Evolutionary conservation across 2,888 invertebrate genomes (phyloP).

Genomic region (Tetragonisca angustula): DNA sequence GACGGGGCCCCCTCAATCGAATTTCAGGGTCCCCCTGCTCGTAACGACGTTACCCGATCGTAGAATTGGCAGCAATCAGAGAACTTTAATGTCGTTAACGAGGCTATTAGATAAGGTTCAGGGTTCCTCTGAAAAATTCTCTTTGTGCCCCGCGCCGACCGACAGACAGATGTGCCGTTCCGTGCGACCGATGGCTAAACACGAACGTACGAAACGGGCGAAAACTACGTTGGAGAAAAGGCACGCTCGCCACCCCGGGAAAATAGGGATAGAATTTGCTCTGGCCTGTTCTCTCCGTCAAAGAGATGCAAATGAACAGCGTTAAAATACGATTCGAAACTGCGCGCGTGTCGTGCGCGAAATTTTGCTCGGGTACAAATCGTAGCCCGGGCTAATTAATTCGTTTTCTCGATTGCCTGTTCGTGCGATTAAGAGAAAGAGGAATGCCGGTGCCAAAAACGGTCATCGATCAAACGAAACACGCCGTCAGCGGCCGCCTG

Average conservation of each 20-base stretch:
- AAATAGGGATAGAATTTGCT: background rate
- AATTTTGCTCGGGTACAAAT: background rate
- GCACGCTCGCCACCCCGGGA: background rate
- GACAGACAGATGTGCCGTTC: conserved; percentile 38
- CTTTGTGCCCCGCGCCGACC: conserved; percentile 46
- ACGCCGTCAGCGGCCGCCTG: conserved; percentile 3
- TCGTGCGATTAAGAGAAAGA: background rate
- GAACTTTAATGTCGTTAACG: conserved; percentile 64
- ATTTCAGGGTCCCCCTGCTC: conserved; percentile 44
- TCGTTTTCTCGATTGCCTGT: background rate
- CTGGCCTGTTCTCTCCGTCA: background rate
- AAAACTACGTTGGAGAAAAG: background rate
- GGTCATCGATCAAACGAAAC: conserved; percentile 46
- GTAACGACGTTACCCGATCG: conserved; percentile 63
- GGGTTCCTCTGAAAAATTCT: conserved; percentile 30
- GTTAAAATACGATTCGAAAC: background rate
- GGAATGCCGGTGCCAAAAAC: background rate
- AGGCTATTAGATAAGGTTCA: conserved; percentile 57
- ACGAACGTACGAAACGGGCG: background rate
- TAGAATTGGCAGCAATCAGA: conserved; percentile 65
- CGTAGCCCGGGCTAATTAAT: background rate
- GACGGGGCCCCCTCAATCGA: conserved; percentile 49
- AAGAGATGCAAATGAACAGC: conserved; percentile 9
- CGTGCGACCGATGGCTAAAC: conserved; percentile 14
- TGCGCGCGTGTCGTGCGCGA: background rate